phyloP scores from a whole-genome alignment of 2,888 invertebrate species.

The Glaucopsyche alexis region DNA sequence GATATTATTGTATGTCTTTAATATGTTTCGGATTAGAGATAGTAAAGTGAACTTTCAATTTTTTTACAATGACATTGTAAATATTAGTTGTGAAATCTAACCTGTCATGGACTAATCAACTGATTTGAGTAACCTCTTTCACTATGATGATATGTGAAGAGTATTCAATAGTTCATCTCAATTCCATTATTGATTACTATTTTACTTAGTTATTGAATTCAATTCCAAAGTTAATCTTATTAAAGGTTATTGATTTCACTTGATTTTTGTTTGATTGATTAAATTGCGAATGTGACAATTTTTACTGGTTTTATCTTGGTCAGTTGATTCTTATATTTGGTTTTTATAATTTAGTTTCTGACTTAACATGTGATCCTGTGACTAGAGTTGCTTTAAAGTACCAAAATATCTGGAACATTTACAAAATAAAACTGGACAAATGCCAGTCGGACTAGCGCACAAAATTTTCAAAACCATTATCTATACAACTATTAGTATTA shows the following conservation, averaged over 20 bases:
- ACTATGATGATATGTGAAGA: neutral
- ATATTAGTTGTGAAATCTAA: neutral
- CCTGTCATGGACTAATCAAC: neutral
- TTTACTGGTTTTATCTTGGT: too few relatives aligned
- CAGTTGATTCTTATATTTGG: too few relatives aligned
- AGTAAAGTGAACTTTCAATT: neutral
- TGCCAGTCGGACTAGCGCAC: too few relatives aligned
- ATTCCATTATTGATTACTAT: too few relatives aligned
- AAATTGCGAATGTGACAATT: neutral
- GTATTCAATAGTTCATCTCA: neutral
- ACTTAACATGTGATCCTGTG: too few relatives aligned
- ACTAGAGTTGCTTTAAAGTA: too few relatives aligned
- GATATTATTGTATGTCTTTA: neutral
- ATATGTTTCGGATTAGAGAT: neutral
- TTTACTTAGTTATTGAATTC: neutral
- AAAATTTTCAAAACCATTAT: too few relatives aligned
- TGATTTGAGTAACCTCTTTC: neutral
- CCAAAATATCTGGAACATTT: too few relatives aligned
- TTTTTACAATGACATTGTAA: neutral
- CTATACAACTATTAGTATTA: too few relatives aligned
- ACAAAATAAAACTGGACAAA: too few relatives aligned
- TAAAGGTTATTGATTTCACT: neutral
- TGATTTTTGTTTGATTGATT: too few relatives aligned
- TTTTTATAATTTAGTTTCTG: too few relatives aligned
- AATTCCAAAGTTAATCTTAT: neutral